A percentile compares a stretch with the other conserved stretches of the same genome.
phyloP scores from a whole-genome alignment of 2,888 invertebrate genomes.

The Entomobrya multifasciata region DNA sequence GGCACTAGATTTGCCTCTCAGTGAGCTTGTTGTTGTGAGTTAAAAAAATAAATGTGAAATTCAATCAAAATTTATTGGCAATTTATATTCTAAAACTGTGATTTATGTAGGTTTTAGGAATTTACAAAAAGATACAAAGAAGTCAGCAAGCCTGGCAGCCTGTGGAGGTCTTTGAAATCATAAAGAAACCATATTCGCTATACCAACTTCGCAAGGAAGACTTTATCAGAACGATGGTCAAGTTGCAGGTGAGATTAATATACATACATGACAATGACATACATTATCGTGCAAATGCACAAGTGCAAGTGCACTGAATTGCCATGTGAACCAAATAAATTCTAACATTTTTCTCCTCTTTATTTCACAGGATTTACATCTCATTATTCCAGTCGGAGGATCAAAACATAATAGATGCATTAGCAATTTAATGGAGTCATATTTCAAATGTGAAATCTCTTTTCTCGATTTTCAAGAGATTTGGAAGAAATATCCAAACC shows the following conservation, averaged over 20 bases:
- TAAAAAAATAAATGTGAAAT: background rate
- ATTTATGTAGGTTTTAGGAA: conserved; percentile 56
- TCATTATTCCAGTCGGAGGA: conserved; percentile 57
- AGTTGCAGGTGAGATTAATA: conserved; percentile 65
- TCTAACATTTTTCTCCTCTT: background rate
- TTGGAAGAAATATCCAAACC: conserved; percentile 69
- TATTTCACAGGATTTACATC: conserved; percentile 60
- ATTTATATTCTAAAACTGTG: no score
- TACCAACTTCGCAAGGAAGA: conserved; percentile 67
- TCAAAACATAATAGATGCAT: conserved; percentile 44
- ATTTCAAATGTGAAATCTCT: conserved; percentile 72
- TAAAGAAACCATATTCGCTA: conserved; percentile 57
- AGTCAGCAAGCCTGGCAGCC: conserved; percentile 75
- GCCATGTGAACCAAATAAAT: no score
- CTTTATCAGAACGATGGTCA: conserved; percentile 61
- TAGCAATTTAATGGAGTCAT: conserved; percentile 62
- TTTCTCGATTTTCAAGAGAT: conserved; percentile 68
- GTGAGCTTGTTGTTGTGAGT: conserved; percentile 70
- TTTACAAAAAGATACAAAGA: conserved; percentile 73
- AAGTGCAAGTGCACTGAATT: no score
- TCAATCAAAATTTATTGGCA: background rate
- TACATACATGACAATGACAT: no score
- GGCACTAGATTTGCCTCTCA: conserved; percentile 64
- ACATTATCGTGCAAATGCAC: no score
- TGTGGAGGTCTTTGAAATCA: conserved; percentile 62